These are phyloP conservation scores for Decapterus maruadsi DNA, from an alignment of 2,797 vertebrate genomes.

Conservation along the genomic window DNA sequence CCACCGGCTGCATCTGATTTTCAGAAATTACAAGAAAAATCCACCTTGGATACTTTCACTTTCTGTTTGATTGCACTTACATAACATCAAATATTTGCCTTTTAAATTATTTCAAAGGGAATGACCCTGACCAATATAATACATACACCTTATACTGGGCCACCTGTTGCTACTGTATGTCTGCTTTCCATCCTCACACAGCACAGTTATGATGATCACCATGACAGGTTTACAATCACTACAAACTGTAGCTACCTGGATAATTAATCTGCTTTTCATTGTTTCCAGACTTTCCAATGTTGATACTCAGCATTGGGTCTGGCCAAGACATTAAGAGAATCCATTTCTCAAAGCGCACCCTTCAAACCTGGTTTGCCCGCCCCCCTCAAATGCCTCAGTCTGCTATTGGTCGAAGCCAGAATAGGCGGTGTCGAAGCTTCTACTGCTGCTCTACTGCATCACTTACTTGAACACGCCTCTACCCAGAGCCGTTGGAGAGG, in stretches of 20 bases:
- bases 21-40: constrained; percentile 1
- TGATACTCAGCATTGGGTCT: too few species aligned
- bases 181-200: not conserved
- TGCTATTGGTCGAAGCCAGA: too few species aligned
- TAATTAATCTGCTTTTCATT: not conserved
- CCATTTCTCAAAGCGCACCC: too few species aligned
- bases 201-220: not conserved
- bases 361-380: too few species aligned
- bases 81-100: not conserved
- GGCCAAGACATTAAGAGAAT: too few species aligned
- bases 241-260: not conserved
- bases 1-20: constrained; percentile 1
- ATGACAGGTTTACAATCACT: not conserved
- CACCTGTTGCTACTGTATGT: not conserved
- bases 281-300: too few species aligned
- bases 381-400: too few species aligned
- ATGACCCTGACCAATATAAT: not conserved
- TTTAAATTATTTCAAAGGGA: not conserved
- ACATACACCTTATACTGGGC: not conserved
- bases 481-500: too few species aligned
- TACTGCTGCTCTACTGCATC: too few species aligned
- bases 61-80: not conserved
- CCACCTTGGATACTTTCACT: not conserved
- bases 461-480: too few species aligned
- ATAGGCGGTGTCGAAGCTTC: too few species aligned